Percentiles rank a stretch among this genome's conserved stretches.
Evolutionary conservation across 2,888 invertebrate genomes (phyloP).

Genomic region (Tinea pellionella): DNA sequence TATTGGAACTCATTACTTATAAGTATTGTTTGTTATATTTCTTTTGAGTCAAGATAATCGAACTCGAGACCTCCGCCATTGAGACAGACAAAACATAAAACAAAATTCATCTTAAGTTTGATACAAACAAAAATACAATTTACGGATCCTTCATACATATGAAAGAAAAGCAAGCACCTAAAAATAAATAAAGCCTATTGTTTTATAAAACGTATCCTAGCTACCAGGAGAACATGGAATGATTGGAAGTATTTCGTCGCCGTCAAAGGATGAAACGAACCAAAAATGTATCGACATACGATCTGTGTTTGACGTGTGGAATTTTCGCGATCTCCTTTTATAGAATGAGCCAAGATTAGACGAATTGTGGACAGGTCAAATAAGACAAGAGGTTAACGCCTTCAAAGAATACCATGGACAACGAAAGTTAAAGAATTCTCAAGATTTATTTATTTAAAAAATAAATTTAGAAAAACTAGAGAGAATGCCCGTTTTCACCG

Average conservation of each 20-base stretch:
- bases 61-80: too few species aligned
- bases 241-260: constrained; percentile 1
- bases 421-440: neutral
- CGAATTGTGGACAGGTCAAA: constrained; percentile 26
- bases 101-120: too few species aligned
- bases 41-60: too few species aligned
- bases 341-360: neutral
- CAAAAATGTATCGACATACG: constrained; percentile 6
- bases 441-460: neutral
- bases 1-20: too few species aligned
- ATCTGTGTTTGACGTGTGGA: constrained; percentile 21
- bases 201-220: constrained; percentile 28
- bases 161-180: neutral
- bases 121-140: too few species aligned
- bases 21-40: too few species aligned
- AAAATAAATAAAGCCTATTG: constrained; percentile 26
- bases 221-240: neutral
- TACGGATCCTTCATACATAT: constrained; percentile 2
- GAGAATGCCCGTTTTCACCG: too few species aligned
- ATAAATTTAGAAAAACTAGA: too few species aligned
- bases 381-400: constrained; percentile 26
- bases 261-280: constrained; percentile 4
- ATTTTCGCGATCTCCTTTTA: constrained; percentile 33
- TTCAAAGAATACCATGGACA: constrained; percentile 19
- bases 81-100: too few species aligned